phyloP scores from a whole-genome alignment of 2,888 invertebrate genomes.

The Spisula subtruncata region DNA sequence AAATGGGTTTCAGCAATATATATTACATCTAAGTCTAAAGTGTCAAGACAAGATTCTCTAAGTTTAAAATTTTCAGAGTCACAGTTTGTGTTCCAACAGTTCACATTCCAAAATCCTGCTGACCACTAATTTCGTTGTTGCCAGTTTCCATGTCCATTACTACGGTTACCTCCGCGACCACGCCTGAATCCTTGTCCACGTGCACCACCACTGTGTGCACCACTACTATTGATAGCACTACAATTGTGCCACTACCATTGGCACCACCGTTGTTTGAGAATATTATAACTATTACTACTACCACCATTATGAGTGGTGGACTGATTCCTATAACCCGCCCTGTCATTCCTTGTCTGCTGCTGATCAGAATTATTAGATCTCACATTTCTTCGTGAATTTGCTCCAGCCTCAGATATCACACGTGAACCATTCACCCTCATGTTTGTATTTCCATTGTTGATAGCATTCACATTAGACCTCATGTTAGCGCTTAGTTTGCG shows the following conservation, averaged over 20 bases:
- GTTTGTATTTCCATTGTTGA: slow-evolving; percentile 23
- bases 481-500: slow-evolving; percentile 21
- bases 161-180: neutral
- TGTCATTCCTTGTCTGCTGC: too few relatives aligned
- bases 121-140: neutral
- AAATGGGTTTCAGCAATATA: slow-evolving; percentile 17
- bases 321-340: too few relatives aligned
- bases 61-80: neutral
- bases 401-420: neutral
- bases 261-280: too few relatives aligned
- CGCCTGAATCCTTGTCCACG: too few relatives aligned
- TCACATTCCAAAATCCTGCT: neutral
- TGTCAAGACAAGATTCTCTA: slow-evolving; percentile 32
- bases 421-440: slow-evolving; percentile 15
- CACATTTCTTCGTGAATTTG: too few relatives aligned
- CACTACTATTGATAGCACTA: too few relatives aligned
- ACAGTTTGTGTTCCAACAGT: neutral
- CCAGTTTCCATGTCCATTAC: neutral
- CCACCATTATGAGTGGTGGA: too few relatives aligned
- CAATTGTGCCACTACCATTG: too few relatives aligned
- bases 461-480: slow-evolving; percentile 25
- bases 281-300: too few relatives aligned
- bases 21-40: neutral
- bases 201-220: too few relatives aligned
- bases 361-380: too few relatives aligned